Percentiles rank a stretch among this genome's conserved stretches.
Evolutionary conservation across 2,113 vertebrate species (phyloP).

Genomic region (Arvicanthis niloticus): DNA sequence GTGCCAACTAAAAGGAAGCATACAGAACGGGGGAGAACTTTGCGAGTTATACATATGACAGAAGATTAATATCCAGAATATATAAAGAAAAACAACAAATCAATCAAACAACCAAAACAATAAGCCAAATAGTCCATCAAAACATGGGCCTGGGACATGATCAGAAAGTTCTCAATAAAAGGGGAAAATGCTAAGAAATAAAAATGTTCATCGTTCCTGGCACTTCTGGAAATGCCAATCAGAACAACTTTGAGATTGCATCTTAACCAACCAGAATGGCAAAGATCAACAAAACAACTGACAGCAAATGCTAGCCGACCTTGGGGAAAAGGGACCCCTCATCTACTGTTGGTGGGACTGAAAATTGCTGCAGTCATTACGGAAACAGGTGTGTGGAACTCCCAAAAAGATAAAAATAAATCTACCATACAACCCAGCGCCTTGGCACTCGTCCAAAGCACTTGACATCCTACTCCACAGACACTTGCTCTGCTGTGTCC

Average conservation of each 20-base stretch:
- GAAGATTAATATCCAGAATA: background rate
- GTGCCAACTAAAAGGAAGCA: background rate
- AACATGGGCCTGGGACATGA: background rate
- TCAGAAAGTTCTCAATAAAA: background rate
- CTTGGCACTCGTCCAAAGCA: background rate
- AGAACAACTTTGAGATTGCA: background rate
- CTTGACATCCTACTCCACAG: background rate
- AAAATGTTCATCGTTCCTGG: background rate
- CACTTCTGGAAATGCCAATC: background rate
- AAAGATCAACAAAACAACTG: background rate
- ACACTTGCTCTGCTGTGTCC: background rate
- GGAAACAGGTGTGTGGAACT: background rate
- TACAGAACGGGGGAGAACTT: background rate
- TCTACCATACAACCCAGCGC: background rate
- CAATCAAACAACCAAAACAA: background rate
- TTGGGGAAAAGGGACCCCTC: background rate
- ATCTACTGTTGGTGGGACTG: background rate
- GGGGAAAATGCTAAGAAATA: background rate
- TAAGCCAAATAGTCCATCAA: background rate
- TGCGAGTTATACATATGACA: background rate
- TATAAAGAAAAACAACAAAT: background rate
- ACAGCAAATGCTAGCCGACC: too few relatives aligned
- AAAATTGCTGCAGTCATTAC: background rate
- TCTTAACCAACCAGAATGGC: background rate
- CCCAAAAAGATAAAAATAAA: background rate